Percentiles rank a stretch among this genome's conserved stretches.
Conservation (phyloP, 1,140 invertebrate species). For the Neodiprion fabricii region DNA sequence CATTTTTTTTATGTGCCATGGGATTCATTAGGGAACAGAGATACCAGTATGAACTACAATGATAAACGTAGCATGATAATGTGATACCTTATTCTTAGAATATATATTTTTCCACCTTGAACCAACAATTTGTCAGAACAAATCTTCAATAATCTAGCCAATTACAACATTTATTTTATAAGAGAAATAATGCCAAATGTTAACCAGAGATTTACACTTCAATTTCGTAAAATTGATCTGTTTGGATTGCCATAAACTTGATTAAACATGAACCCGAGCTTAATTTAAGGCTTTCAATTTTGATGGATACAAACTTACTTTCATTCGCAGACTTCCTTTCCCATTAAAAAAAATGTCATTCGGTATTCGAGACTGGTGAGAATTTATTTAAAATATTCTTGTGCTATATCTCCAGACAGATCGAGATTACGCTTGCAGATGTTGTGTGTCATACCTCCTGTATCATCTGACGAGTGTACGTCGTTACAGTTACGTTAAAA, state of each 20-base stretch:
- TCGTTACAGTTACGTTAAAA: too few relatives aligned
- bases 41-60: neutral
- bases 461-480: too few relatives aligned
- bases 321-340: too few relatives aligned
- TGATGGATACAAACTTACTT: too few relatives aligned
- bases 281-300: too few relatives aligned
- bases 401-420: neutral
- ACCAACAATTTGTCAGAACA: slow-evolving; percentile 2
- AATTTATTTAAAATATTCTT: too few relatives aligned
- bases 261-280: too few relatives aligned
- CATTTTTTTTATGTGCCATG: neutral
- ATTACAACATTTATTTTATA: neutral
- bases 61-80: neutral
- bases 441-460: too few relatives aligned
- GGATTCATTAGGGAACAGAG: neutral
- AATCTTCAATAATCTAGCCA: neutral
- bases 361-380: too few relatives aligned
- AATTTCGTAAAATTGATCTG: slow-evolving; percentile 3
- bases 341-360: too few relatives aligned
- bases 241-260: neutral
- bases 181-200: neutral
- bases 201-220: neutral
- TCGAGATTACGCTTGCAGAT: neutral
- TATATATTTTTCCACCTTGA: neutral
- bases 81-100: neutral